Percentiles rank a stretch among this genome's conserved stretches.
Conservation (phyloP, 1,140 invertebrate genomes). For the Drosophila tsacasi region DNA sequence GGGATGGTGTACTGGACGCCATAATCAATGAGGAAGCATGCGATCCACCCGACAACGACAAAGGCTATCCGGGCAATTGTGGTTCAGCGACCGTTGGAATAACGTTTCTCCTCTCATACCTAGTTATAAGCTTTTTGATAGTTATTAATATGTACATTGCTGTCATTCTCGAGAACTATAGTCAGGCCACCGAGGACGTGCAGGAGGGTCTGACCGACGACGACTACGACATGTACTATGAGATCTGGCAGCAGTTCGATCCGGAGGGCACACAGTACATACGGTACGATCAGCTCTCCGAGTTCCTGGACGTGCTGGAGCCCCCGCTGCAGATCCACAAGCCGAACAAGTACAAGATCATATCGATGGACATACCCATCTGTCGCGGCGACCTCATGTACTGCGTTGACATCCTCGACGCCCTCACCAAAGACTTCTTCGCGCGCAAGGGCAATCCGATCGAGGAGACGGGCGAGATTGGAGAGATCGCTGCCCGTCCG, state of each 20-base stretch:
- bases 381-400: constrained; percentile 98
- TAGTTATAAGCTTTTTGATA: constrained; percentile 99
- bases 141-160: constrained; percentile 99
- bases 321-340: constrained; percentile 98
- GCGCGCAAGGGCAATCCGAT: constrained; percentile 97
- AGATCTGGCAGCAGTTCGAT: constrained; percentile 99
- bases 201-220: constrained; percentile 99
- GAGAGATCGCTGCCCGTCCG: constrained; percentile 91
- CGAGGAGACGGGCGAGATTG: constrained; percentile 93
- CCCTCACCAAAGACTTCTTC: constrained; percentile 98
- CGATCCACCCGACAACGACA: constrained; percentile 93
- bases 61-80: constrained; percentile 95
- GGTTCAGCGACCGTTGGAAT: constrained; percentile 97
- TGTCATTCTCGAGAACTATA: constrained; percentile 99
- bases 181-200: constrained; percentile 98
- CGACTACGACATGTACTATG: constrained; percentile 99
- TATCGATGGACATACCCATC: constrained; percentile 99
- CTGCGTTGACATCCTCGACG: constrained; percentile 99
- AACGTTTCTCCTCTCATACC: constrained; percentile 96
- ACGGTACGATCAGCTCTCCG: constrained; percentile 95
- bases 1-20: constrained; percentile 97
- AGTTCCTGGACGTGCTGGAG: constrained; percentile 97
- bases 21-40: constrained; percentile 98
- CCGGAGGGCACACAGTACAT: constrained; percentile 99
- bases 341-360: constrained; percentile 99